Evolutionary conservation across 2,113 vertebrate species (phyloP), one percentile per base, ranked within the genome.

Genomic region (Ptychochromis oligacanthus): DNA sequence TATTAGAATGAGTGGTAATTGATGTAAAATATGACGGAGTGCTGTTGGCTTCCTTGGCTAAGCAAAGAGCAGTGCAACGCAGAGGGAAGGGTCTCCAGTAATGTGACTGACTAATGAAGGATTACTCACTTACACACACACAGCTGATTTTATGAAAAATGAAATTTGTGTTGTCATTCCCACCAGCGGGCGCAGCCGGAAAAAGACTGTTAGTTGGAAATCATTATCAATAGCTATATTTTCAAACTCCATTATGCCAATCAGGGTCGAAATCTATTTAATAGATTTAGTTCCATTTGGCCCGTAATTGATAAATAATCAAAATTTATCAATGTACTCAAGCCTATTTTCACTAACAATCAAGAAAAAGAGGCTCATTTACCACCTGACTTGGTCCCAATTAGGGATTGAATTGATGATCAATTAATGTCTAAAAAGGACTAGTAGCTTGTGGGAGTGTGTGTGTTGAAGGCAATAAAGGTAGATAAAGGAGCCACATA

Each of bases 261-360:
- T 99, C 97, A 98, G 96, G 96, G 90, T 92, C 49, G 93, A 96
- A 98, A 97, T 98, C 97, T 97, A 98, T 97, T 98, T 97, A 97
- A 97, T 97, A 97, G 97, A 97, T 99, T 99, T 98, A 97, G 96
- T 97, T 98, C 85, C 97, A 99, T 99, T 99, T 98, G 97, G 95
- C 95, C 95, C 91, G 96, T 98, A 99, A 99, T 98, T 99, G 97
- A 99, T 98, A 98, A 98, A 99, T 99, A 99, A 99, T 99, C 97
- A 97, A 97, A 98, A 99, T 98, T 96, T 98, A 99, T 99, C 98
- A 98, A 98, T 98, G 97, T 97, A 97, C 97, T 97, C 97, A 96
- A 95, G 96, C 97, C 97, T 95, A 97, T 99, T 99, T 95, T 99
- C 97, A 98, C 97, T 99, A 99, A 97, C 97, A 99, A 98, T 99